Evolutionary conservation across 2,113 vertebrate genomes (phyloP), one percentile per base, ranked within the genome.

Genomic region (Orycteropus afer): DNA sequence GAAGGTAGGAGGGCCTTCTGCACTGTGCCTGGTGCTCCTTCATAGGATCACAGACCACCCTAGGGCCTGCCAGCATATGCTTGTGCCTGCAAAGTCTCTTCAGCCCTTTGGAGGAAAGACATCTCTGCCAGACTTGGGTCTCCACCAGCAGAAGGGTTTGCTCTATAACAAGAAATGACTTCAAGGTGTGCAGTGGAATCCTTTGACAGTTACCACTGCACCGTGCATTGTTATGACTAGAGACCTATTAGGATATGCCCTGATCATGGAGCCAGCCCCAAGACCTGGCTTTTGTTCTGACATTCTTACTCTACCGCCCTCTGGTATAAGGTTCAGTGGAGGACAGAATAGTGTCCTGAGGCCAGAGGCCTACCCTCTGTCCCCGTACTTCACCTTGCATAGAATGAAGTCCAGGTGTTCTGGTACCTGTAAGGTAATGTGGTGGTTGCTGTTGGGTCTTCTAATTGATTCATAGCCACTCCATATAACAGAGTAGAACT

Each of bases 221-320:
- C 42, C 79, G 8, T 71, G 45, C 37, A 40, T 65, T 23, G 2
- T 0, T 7, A 67, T 23, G 8, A 27, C 55, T 37, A 4, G 63
- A 91, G 49, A 63, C 22, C 18, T 45, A 10, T 42, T 45, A 55
- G 27, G 45, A 37, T 23, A 7, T 40, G 8, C 69, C 65, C 2
- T 0, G 8, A 37, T 83, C 18, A 1, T 25, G 49, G 25, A 73
- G 32, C 14, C n/a, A n/a, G n/a, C n/a, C n/a, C 40, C 9, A 45
- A 29, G n/a, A 12, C 53, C 7, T 1, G 11, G 23, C 61, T 59
- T 2, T 89, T 27, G 32, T 67, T 78, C 61, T n/a, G 27, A 63
- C 22, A 63, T n/a, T 3, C 73, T 32, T n/a, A 27, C 4, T 11
- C 6, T 23, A 1, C 22, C 1, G 18, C 0, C 22, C 29, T 45